phyloP scores from a whole-genome alignment of 2,113 vertebrate genomes.

The Passer montanus region DNA sequence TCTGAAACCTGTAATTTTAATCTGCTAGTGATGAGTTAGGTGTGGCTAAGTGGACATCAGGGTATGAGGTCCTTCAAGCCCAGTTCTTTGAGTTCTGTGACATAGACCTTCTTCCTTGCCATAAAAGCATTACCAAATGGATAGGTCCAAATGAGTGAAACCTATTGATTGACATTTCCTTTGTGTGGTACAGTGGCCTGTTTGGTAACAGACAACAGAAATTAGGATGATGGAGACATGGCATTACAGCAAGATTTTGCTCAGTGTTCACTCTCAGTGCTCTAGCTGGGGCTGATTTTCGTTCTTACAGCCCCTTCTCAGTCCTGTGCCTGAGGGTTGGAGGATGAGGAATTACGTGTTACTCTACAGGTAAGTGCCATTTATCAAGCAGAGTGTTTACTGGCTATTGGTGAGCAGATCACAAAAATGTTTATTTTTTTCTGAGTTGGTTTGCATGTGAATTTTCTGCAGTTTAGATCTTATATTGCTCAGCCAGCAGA shows the following conservation, averaged over 20 bases:
- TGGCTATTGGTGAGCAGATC: neutral
- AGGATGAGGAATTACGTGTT: neutral
- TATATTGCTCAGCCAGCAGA: conserved; percentile 14
- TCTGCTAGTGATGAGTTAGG: neutral
- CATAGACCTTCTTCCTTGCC: neutral
- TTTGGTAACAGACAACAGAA: neutral
- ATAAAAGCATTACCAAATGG: neutral
- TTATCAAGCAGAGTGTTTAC: neutral
- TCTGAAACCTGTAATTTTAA: neutral
- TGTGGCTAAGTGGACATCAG: neutral
- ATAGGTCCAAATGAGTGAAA: neutral
- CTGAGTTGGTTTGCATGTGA: neutral
- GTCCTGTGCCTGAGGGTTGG: neutral
- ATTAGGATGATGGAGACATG: neutral
- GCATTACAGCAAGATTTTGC: neutral
- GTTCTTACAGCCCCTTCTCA: neutral
- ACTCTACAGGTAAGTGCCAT: neutral
- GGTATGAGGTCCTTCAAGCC: neutral
- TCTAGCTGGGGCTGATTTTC: neutral
- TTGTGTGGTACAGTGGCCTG: neutral
- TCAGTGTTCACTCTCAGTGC: neutral
- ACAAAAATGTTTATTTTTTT: conserved; percentile 29
- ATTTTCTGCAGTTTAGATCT: conserved; percentile 44
- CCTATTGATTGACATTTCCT: neutral
- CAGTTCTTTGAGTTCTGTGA: neutral